These are phyloP conservation scores for Micrastur ruficollis DNA, from an alignment of 2,797 vertebrate genomes.

Conservation along the genomic window DNA sequence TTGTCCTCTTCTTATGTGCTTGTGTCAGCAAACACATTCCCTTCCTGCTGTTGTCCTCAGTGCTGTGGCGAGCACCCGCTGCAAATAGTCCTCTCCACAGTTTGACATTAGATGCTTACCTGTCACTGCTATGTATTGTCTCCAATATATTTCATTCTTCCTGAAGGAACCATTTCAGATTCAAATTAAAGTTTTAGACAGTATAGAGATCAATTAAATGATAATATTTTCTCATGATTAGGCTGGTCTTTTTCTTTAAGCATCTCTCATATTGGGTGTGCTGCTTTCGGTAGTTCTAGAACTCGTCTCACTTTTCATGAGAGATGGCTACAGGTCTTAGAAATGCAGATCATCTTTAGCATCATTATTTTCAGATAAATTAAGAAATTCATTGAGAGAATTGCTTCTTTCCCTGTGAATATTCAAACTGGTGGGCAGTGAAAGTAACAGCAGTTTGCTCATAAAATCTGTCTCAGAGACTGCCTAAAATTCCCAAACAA, in stretches of 20 bases:
- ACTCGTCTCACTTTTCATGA: background rate
- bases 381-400: background rate
- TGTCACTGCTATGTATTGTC: background rate
- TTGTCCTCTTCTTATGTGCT: background rate
- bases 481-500: background rate
- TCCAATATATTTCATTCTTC: background rate
- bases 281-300: background rate
- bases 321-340: background rate
- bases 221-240: background rate
- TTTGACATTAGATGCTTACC: background rate
- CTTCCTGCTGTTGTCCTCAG: constrained; percentile 13
- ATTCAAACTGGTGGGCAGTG: background rate
- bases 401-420: background rate
- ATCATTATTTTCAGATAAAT: background rate
- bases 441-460: background rate
- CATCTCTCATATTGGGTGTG: background rate
- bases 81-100: background rate
- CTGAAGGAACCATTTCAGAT: background rate
- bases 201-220: constrained; percentile 12
- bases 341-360: background rate
- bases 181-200: background rate
- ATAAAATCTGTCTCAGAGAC: background rate
- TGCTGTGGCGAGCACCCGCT: background rate
- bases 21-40: background rate
- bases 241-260: background rate